These are phyloP conservation scores for Sphenodon punctatus DNA, from an alignment of 2,797 vertebrate genomes.

Conservation along the genomic window DNA sequence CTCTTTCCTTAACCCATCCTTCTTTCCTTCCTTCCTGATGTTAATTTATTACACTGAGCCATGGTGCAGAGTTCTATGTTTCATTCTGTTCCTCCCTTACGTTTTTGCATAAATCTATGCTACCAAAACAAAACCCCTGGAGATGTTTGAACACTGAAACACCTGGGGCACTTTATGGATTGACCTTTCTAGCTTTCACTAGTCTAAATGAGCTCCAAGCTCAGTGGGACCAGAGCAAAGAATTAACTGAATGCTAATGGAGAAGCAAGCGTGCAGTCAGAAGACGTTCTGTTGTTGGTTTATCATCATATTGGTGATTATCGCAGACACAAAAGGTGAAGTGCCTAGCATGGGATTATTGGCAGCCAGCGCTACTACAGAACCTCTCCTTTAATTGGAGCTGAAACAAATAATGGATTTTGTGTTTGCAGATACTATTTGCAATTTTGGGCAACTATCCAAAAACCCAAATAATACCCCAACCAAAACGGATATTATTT, in stretches of 20 bases:
- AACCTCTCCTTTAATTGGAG: neutral
- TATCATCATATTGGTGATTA: neutral
- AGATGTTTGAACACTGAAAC: constrained; percentile 42
- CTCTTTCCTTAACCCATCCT: neutral
- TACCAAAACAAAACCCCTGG: constrained; percentile 27
- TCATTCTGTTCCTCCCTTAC: neutral
- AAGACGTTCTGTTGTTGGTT: neutral
- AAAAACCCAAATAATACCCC: too few species aligned
- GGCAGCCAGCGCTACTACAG: neutral
- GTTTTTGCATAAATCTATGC: constrained; percentile 23
- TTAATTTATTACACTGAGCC: constrained; percentile 17
- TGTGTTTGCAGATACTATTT: too few species aligned
- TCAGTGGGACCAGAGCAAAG: constrained; percentile 15
- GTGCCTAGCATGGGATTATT: neutral
- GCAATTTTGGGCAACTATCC: too few species aligned
- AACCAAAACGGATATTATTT: too few species aligned
- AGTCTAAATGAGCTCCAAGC: constrained; percentile 4
- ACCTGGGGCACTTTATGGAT: neutral
- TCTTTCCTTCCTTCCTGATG: neutral
- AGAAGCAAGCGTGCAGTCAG: neutral
- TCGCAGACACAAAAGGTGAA: neutral
- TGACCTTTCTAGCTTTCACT: constrained; percentile 5
- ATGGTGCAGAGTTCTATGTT: neutral
- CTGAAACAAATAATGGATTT: too few species aligned
- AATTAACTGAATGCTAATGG: constrained; percentile 26